Evolutionary conservation across 2,888 invertebrate species (phyloP).

Genomic region (Erebia palarica): DNA sequence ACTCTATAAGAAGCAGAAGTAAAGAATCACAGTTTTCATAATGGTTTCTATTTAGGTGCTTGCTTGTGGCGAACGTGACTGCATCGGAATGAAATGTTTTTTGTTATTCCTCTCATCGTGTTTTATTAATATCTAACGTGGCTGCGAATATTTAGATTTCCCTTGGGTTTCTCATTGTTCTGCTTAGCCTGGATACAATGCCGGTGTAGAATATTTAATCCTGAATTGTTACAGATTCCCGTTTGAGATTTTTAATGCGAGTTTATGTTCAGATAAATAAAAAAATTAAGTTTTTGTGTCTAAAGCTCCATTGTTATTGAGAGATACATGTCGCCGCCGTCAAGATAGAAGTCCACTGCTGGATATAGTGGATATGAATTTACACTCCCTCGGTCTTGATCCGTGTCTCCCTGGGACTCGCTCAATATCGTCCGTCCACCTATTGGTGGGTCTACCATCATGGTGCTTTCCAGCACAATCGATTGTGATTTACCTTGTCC

Average conservation of each 20-base stretch:
- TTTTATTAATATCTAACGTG: conserved; percentile 23
- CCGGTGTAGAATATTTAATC: conserved; percentile 26
- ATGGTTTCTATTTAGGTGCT: conserved; percentile 6
- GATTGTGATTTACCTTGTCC: no score
- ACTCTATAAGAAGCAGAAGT: neutral
- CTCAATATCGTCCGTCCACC: no score
- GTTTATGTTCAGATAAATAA: no score
- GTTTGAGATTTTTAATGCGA: neutral
- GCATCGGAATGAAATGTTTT: conserved; percentile 14
- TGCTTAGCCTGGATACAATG: conserved; percentile 24
- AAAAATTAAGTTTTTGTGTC: no score
- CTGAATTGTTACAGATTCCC: neutral
- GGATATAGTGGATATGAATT: no score
- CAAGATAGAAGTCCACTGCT: no score
- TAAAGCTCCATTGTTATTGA: no score
- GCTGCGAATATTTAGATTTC: conserved; percentile 36
- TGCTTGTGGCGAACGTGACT: conserved; percentile 12
- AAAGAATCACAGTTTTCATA: conserved; percentile 7
- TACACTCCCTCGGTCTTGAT: no score
- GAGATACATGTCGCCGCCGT: no score
- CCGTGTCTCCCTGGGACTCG: no score
- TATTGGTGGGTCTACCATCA: no score
- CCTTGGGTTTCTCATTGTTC: conserved; percentile 27
- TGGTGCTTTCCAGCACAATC: no score
- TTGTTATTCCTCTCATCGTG: conserved; percentile 15